Evolutionary conservation across 2,797 vertebrate species (phyloP), one percentile per base, ranked within the genome.

Genomic region (Melanotaenia nigrans): DNA sequence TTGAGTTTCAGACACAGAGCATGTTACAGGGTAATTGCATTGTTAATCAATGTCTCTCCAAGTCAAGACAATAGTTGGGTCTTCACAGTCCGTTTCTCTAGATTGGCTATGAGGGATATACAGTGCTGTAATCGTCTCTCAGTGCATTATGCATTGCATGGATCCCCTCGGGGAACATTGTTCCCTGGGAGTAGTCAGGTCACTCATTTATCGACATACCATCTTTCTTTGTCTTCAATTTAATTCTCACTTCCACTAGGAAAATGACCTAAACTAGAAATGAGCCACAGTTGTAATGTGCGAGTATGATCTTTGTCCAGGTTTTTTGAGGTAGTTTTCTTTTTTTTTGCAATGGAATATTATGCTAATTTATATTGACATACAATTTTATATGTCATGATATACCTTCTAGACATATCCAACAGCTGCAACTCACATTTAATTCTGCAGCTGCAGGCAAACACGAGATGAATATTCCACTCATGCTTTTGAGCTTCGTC

Each of bases 11-110:
- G 87, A 88, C 90, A 88, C 71, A 85, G 84, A 92, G 87, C 90
- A 90, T 92, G 93, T 94, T 93, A 83, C 87, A 65, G 88, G 87
- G 92, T 94, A 94, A 94, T 95, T 94, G 93, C 91, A 89, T 90
- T 95, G 92, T 94, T 95, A 93, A 95, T 95, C 94, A 95, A 94
- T 94, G 93, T 93, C 93, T 93, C 75, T 83, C 84, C 66, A 68
- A 90, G 87, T 87, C 87, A 89, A 93, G 92, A 92, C 89, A 92
- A 92, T 91, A 78, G 83, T 81, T 77, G 73, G 79, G 79, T 90
- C 83, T 79, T 90, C 83, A 84, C 86, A 87, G 86, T 90, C 79
- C 68, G 75, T 83, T 91, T 90, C 86, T 87, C 78, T 64, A 79
- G 85, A 93, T 90, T 85, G 87, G 80, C 89, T 88, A 76, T 90